phyloP scores from a whole-genome alignment of 1,140 invertebrate genomes.

The Dufourea novaeangliae region DNA sequence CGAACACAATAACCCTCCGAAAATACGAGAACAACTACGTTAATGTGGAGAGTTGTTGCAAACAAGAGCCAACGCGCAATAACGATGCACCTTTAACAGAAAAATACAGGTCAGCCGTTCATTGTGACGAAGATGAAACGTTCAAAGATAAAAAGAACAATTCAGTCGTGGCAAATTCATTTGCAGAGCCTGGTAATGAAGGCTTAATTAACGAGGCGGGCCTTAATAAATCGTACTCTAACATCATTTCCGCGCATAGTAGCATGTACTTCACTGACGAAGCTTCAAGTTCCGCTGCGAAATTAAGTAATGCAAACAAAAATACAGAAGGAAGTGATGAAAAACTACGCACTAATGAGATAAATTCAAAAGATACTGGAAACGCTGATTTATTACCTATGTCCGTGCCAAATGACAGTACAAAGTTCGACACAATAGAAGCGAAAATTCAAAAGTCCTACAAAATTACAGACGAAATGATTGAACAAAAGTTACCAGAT shows the following conservation, averaged over 20 bases:
- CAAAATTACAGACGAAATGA: background rate
- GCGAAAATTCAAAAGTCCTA: background rate
- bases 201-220: background rate
- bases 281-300: conserved; percentile 23
- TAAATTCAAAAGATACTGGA: background rate
- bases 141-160: background rate
- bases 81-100: no score
- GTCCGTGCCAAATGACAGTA: background rate
- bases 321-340: background rate
- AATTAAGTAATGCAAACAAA: conserved; percentile 22
- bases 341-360: background rate
- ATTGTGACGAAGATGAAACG: background rate
- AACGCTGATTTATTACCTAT: background rate
- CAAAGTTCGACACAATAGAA: background rate
- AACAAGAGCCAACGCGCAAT: background rate
- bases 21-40: background rate
- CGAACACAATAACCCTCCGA: conserved; percentile 11
- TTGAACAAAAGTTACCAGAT: background rate
- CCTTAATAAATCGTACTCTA: conserved; percentile 32
- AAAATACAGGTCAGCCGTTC: background rate
- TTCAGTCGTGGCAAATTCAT: background rate
- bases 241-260: conserved; percentile 31
- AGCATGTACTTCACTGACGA: conserved; percentile 52
- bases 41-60: background rate
- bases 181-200: background rate